phyloP scores from a whole-genome alignment of 2,888 invertebrate species.

The Philaethria dido region DNA sequence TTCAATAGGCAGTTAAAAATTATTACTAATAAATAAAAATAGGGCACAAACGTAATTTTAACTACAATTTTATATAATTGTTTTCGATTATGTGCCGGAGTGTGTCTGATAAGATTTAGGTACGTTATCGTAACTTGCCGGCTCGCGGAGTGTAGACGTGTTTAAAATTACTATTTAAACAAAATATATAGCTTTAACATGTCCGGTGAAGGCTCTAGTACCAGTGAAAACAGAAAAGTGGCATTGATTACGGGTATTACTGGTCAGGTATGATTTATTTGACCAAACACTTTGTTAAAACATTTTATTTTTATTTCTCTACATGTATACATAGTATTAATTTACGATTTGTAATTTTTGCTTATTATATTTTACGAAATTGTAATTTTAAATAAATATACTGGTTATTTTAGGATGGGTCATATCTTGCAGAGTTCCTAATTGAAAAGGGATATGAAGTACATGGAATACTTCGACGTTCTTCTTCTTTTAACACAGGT shows the following conservation, averaged over 20 bases:
- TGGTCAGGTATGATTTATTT: constrained; percentile 90
- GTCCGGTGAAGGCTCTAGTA: constrained; percentile 66
- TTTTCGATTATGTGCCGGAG: constrained; percentile 33
- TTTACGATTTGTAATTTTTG: too few relatives aligned
- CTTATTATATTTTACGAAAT: too few relatives aligned
- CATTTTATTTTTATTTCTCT: neutral
- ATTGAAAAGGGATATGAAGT: constrained; percentile 96
- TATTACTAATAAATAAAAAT: neutral
- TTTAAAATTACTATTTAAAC: constrained; percentile 38
- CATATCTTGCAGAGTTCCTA: constrained; percentile 97
- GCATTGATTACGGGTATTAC: constrained; percentile 98
- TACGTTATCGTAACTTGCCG: constrained; percentile 44
- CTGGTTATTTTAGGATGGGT: constrained; percentile 92
- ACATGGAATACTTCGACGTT: constrained; percentile 97
- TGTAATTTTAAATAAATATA: too few relatives aligned
- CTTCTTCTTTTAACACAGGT: constrained; percentile 97
- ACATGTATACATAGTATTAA: too few relatives aligned
- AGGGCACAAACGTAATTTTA: neutral
- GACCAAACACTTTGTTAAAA: neutral
- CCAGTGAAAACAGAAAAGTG: constrained; percentile 82
- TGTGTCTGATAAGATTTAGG: constrained; percentile 50
- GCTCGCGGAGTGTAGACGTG: constrained; percentile 49
- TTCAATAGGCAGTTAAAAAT: neutral
- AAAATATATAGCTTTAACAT: constrained; percentile 50
- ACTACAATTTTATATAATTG: neutral